A percentile compares a stretch with the other conserved stretches of the same genome.
Conservation (phyloP, 2,888 invertebrate species). For the Netelia virgata region DNA sequence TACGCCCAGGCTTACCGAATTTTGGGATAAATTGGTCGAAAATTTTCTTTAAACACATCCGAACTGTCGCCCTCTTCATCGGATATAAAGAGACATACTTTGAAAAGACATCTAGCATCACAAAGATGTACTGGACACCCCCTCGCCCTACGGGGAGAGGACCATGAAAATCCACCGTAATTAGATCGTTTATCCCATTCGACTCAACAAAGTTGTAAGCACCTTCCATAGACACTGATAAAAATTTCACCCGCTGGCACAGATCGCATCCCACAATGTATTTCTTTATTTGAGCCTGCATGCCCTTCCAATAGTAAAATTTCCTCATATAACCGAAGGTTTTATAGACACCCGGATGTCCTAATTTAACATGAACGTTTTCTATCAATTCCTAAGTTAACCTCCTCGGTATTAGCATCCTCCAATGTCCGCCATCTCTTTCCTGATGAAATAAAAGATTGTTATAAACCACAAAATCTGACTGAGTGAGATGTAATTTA, state of each 20-base stretch:
- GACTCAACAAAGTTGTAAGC: conserved; percentile 39
- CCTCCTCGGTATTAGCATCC: conserved; percentile 20
- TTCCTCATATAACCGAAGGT: conserved; percentile 31
- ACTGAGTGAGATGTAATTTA: neutral
- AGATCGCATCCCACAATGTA: conserved; percentile 45
- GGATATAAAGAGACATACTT: conserved; percentile 55
- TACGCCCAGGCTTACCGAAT: conserved; percentile 15
- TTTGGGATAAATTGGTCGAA: conserved; percentile 25
- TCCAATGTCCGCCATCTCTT: neutral
- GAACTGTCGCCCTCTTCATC: conserved; percentile 39
- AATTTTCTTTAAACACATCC: neutral
- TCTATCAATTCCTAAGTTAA: conserved; percentile 35
- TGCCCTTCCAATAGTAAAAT: conserved; percentile 46
- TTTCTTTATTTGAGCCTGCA: conserved; percentile 37
- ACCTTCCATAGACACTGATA: conserved; percentile 42
- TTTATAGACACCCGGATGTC: conserved; percentile 56
- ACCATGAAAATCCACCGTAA: conserved; percentile 63
- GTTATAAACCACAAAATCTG: neutral
- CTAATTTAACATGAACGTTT: conserved; percentile 50
- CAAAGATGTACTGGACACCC: conserved; percentile 58
- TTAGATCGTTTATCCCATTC: conserved; percentile 30
- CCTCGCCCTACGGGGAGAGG: conserved; percentile 55
- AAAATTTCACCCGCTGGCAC: conserved; percentile 61
- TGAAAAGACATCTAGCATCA: conserved; percentile 45
- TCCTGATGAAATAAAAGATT: conserved; percentile 45